Percentiles rank a stretch among this genome's conserved stretches.
Conservation (phyloP, 1,140 invertebrate species). For the Hestina assimilis region DNA sequence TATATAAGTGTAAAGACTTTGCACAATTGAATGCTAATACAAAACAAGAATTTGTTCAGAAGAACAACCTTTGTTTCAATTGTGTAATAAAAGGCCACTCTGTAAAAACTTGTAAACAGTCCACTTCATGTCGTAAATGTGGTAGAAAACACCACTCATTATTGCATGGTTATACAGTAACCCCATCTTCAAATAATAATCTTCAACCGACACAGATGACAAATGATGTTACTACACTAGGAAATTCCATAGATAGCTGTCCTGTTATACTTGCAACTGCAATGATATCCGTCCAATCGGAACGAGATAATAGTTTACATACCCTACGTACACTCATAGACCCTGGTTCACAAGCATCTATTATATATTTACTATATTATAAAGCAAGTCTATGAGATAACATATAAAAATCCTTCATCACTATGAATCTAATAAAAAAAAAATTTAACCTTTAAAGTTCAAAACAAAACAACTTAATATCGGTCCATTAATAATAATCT, state of each 20-base stretch:
- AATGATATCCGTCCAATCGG: not conserved
- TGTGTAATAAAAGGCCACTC: conserved; percentile 13
- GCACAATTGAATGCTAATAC: not conserved
- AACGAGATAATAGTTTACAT: not conserved
- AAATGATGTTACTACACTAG: not conserved
- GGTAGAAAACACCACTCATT: not conserved
- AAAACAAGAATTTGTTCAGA: conserved; percentile 5
- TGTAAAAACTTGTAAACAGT: conserved; percentile 15
- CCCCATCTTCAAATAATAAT: not conserved
- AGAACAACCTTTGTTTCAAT: conserved; percentile 17
- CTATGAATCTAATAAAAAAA: not conserved
- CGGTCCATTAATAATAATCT: too few relatives aligned
- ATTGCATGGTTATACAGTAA: not conserved
- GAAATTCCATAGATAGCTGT: not conserved
- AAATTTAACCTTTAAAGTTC: not conserved
- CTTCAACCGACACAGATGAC: not conserved
- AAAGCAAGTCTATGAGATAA: not conserved
- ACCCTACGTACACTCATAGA: not conserved
- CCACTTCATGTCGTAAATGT: conserved; percentile 17
- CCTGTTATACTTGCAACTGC: not conserved
- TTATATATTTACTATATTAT: not conserved
- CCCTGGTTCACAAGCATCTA: not conserved
- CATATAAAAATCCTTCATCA: not conserved
- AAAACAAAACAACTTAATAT: too few relatives aligned
- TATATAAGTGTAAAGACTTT: conserved; percentile 15